A percentile compares a stretch with the other conserved stretches of the same genome.
phyloP scores from a whole-genome alignment of 2,888 invertebrate genomes.

The Apotomis turbidana region DNA sequence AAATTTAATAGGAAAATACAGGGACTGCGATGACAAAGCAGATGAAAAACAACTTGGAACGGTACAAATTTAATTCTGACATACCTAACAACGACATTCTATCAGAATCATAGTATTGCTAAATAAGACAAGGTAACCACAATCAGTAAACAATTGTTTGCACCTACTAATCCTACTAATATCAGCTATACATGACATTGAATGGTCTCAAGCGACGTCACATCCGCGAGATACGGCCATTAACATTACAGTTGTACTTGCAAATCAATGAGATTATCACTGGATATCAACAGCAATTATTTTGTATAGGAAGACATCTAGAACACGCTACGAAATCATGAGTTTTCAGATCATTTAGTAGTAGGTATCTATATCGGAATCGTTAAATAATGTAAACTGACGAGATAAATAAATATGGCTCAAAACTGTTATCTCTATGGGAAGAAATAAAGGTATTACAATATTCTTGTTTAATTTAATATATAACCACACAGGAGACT shows the following conservation, averaged over 20 bases:
- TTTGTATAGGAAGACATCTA: neutral
- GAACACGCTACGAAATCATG: neutral
- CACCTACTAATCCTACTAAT: constrained; percentile 8
- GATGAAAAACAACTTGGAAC: no score
- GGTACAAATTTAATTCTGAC: no score
- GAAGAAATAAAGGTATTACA: no score
- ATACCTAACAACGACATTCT: no score
- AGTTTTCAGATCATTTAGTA: neutral
- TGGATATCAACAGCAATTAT: constrained; percentile 8
- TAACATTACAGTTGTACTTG: neutral
- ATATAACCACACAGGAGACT: no score
- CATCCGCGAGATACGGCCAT: constrained; percentile 18
- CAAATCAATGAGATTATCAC: constrained; percentile 22
- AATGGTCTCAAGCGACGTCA: constrained; percentile 10
- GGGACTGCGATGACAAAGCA: no score
- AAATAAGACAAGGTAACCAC: neutral
- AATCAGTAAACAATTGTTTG: neutral
- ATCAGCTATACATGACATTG: constrained; percentile 15
- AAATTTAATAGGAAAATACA: no score
- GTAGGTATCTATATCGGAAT: neutral
- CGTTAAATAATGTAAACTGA: neutral
- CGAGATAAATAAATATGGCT: neutral
- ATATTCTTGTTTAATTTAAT: no score
- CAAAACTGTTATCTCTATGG: no score
- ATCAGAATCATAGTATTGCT: no score